phyloP scores from a whole-genome alignment of 2,113 vertebrate genomes.

The Onychostoma macrolepis region DNA sequence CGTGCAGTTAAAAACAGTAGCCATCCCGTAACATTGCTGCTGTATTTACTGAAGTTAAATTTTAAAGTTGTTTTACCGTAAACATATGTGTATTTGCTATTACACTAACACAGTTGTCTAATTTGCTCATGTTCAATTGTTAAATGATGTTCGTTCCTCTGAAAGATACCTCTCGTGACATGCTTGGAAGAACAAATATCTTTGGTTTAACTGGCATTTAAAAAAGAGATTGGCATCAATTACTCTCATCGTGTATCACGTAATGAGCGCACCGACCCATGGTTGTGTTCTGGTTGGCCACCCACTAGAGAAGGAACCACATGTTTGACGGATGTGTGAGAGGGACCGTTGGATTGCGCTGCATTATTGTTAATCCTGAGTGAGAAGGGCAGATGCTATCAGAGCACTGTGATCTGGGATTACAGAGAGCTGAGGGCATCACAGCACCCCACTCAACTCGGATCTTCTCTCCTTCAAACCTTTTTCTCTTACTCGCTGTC shows the following conservation, averaged over 20 bases:
- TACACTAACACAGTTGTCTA: not conserved
- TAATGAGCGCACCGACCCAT: constrained; percentile 47
- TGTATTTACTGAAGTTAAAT: not conserved
- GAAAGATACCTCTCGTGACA: not conserved
- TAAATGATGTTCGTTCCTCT: not conserved
- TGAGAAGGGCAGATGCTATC: constrained; percentile 67
- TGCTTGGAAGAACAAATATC: constrained; percentile 25
- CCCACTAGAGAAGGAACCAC: constrained; percentile 26
- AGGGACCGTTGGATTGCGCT: constrained; percentile 60
- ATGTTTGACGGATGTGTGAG: constrained; percentile 64
- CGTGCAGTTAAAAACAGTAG: not conserved
- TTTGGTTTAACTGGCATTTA: constrained; percentile 34
- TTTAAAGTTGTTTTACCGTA: not conserved
- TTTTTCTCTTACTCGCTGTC: constrained; percentile 52
- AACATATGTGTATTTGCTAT: not conserved
- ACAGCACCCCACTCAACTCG: constrained; percentile 51
- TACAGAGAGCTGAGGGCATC: constrained; percentile 58
- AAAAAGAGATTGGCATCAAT: constrained; percentile 34
- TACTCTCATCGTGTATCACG: constrained; percentile 5
- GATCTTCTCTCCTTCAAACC: constrained; percentile 29
- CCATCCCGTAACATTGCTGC: not conserved
- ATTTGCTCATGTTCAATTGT: not conserved
- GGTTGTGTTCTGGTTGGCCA: constrained; percentile 52
- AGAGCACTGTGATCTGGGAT: constrained; percentile 71
- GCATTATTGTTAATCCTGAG: constrained; percentile 67